A percentile compares a stretch with the other conserved stretches of the same genome.
phyloP scores from a whole-genome alignment of 2,888 invertebrate genomes.

The Ecliptopera silaceata region DNA sequence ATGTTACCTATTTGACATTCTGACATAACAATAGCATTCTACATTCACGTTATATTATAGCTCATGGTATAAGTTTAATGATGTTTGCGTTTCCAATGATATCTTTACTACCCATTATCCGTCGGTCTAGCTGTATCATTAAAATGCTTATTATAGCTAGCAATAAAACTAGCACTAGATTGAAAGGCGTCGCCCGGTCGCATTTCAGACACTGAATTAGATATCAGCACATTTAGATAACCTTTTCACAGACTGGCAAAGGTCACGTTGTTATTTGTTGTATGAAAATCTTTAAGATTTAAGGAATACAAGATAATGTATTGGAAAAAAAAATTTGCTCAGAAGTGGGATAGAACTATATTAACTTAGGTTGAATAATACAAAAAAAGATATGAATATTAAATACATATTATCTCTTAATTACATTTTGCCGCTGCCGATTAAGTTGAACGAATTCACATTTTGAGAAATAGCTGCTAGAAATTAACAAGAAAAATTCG shows the following conservation, averaged over 20 bases:
- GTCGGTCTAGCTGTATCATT: slow-evolving; percentile 2
- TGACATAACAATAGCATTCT: not conserved
- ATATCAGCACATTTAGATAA: slow-evolving; percentile 1
- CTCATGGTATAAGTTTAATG: not conserved
- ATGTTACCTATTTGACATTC: not conserved
- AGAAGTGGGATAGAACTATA: too few species aligned
- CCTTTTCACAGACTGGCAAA: slow-evolving; percentile 8
- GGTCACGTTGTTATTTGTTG: not conserved
- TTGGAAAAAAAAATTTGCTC: too few species aligned
- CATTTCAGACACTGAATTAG: slow-evolving; percentile 11
- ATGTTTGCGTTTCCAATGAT: slow-evolving; percentile 19
- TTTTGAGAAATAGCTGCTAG: too few species aligned
- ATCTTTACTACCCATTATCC: slow-evolving; percentile 19
- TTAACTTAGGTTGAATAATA: too few species aligned
- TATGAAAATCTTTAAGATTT: too few species aligned
- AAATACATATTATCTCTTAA: too few species aligned
- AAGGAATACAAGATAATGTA: too few species aligned
- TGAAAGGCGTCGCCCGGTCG: slow-evolving; percentile 26
- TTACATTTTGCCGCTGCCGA: too few species aligned
- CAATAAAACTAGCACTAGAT: slow-evolving; percentile 17
- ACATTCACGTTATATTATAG: not conserved
- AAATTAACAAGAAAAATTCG: too few species aligned
- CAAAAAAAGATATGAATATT: too few species aligned
- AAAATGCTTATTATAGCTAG: slow-evolving; percentile 16
- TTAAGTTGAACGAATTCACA: too few species aligned